phyloP scores from a whole-genome alignment of 2,888 invertebrate species.

The Aporophyla nigra region DNA sequence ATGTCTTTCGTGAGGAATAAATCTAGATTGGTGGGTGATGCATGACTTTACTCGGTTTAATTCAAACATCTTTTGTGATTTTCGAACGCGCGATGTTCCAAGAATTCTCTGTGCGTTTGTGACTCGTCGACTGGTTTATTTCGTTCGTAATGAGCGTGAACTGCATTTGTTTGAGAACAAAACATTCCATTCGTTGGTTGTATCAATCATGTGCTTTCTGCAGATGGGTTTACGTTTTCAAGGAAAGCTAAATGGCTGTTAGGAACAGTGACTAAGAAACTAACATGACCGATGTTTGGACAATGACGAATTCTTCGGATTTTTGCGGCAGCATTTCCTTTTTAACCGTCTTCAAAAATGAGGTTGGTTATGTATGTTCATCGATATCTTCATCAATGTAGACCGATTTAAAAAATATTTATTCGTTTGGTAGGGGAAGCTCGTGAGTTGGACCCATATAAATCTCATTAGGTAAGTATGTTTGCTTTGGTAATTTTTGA shows the following conservation, averaged over 20 bases:
- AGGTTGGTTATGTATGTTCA: too few species aligned
- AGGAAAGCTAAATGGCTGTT: constrained; percentile 38
- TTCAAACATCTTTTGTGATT: constrained; percentile 67
- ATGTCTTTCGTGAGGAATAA: constrained; percentile 78
- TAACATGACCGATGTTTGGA: not conserved
- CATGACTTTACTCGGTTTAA: constrained; percentile 71
- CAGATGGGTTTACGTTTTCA: constrained; percentile 41
- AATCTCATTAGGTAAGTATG: too few species aligned
- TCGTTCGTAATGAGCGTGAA: constrained; percentile 57
- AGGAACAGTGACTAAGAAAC: constrained; percentile 35
- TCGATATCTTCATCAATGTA: not conserved
- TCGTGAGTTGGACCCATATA: not conserved
- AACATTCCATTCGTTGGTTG: constrained; percentile 47
- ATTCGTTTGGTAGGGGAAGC: not conserved
- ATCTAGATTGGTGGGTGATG: constrained; percentile 74
- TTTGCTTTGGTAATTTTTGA: too few species aligned
- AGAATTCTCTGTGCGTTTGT: constrained; percentile 59
- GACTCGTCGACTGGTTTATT: constrained; percentile 57
- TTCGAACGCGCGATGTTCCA: constrained; percentile 59
- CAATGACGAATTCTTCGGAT: not conserved
- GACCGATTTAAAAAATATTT: too few species aligned
- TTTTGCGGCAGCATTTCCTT: not conserved
- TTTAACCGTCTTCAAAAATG: not conserved
- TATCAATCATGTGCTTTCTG: constrained; percentile 55
- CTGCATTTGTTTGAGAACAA: constrained; percentile 61